Evolutionary conservation across 2,888 invertebrate genomes (phyloP).

Genomic region (Hoplodrina blanda): DNA sequence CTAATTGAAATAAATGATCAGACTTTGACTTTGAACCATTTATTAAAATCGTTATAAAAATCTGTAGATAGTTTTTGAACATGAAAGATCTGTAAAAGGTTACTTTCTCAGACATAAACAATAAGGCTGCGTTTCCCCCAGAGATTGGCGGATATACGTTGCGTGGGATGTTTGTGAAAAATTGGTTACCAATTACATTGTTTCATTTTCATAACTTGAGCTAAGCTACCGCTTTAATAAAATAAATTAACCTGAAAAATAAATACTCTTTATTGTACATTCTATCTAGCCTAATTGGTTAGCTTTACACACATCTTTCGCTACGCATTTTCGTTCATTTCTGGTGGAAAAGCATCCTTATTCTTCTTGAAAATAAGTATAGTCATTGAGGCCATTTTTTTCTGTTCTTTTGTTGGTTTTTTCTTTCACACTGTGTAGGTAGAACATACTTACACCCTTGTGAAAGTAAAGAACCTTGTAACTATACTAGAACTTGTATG

Average conservation of each 20-base stretch:
- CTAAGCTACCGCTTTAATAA: too few relatives aligned
- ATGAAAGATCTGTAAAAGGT: neutral
- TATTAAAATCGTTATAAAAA: conserved; percentile 15
- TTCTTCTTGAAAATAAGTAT: neutral
- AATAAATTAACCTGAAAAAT: too few relatives aligned
- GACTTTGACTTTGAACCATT: neutral
- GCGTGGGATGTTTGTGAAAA: neutral
- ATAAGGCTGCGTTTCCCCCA: neutral
- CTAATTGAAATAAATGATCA: too few relatives aligned
- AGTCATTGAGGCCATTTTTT: neutral
- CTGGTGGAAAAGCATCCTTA: too few relatives aligned
- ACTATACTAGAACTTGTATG: neutral
- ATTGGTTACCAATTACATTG: neutral
- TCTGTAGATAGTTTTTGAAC: neutral
- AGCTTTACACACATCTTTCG: too few relatives aligned
- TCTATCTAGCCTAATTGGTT: too few relatives aligned
- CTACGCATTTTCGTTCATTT: too few relatives aligned
- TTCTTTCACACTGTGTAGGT: too few relatives aligned
- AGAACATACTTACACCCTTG: neutral
- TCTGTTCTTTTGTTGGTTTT: neutral
- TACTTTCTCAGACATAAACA: neutral
- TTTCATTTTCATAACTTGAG: neutral
- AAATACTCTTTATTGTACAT: too few relatives aligned
- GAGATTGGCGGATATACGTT: neutral
- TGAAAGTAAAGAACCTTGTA: neutral